Percentiles rank a stretch among this genome's conserved stretches.
phyloP scores from a whole-genome alignment of 2,113 vertebrate species.

The Bubo blakistoni region DNA sequence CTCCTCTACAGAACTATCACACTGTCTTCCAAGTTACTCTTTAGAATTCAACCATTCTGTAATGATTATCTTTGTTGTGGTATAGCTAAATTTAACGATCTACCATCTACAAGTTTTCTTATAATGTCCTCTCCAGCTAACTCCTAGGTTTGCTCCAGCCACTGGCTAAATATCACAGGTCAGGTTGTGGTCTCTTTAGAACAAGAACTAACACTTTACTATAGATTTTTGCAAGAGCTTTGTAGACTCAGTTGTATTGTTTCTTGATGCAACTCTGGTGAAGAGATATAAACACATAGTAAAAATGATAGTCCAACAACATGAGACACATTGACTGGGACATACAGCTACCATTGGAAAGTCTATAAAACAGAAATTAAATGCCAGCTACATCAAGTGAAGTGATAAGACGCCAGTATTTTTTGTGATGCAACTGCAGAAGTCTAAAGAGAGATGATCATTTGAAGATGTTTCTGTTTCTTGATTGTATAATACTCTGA shows the following conservation, averaged over 20 bases:
- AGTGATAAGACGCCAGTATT: neutral
- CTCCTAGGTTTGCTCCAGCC: neutral
- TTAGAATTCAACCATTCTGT: neutral
- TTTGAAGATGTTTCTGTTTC: neutral
- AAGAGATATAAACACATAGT: neutral
- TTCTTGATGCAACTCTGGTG: neutral
- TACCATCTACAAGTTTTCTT: neutral
- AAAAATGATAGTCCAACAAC: neutral
- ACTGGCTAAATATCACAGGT: neutral
- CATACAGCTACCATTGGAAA: neutral
- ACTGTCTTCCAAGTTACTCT: neutral
- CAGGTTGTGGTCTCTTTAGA: neutral
- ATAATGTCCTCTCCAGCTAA: neutral
- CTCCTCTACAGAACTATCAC: neutral
- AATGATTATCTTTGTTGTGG: neutral
- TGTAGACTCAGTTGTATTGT: neutral
- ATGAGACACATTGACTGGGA: neutral
- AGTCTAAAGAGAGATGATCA: neutral
- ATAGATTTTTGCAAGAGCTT: neutral
- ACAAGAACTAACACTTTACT: neutral
- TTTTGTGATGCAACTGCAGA: neutral
- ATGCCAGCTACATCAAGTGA: neutral
- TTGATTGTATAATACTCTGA: neutral
- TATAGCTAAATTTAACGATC: neutral
- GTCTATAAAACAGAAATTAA: neutral